Percentiles rank a stretch among this genome's conserved stretches.
These are phyloP conservation scores for Zaprionus davidi DNA, from an alignment of 1,140 invertebrate species.

Conservation along the genomic window DNA sequence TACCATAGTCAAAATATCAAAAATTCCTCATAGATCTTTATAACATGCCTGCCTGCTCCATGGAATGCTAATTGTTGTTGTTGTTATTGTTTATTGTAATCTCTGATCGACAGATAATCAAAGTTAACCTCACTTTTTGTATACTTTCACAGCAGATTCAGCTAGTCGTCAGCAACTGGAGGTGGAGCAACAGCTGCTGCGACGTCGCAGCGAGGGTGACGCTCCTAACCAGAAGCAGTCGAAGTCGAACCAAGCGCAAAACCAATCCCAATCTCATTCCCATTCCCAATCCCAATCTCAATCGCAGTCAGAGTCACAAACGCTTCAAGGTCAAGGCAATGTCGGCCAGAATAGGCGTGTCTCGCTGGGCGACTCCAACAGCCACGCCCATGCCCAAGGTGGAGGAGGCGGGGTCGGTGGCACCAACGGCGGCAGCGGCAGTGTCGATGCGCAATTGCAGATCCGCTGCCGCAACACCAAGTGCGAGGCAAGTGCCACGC, in stretches of 20 bases:
- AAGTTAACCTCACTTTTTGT: conserved; percentile 38
- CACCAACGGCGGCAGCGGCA: conserved; percentile 32
- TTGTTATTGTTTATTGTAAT: conserved; percentile 37
- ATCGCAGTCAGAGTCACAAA: conserved; percentile 23
- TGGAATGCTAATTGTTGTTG: conserved; percentile 55
- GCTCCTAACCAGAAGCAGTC: conserved; percentile 61
- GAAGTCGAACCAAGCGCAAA: conserved; percentile 27
- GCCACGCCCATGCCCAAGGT: conserved; percentile 27
- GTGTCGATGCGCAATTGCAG: conserved; percentile 83
- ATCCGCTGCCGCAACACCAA: conserved; percentile 91
- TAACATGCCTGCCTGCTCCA: conserved; percentile 16
- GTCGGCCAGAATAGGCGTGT: conserved; percentile 55
- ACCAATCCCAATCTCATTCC: conserved; percentile 32
- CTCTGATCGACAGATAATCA: conserved; percentile 4
- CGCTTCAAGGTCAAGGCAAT: conserved; percentile 11
- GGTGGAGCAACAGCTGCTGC: conserved; percentile 70
- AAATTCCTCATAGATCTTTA: not conserved
- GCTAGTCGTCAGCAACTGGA: conserved; percentile 63
- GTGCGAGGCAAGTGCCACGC: conserved; percentile 87
- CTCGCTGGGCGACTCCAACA: conserved; percentile 71
- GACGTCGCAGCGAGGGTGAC: conserved; percentile 83
- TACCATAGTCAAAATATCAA: conserved; percentile 3
- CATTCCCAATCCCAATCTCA: conserved; percentile 37
- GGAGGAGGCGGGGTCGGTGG: conserved; percentile 17
- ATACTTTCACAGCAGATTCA: conserved; percentile 45